phyloP scores from a whole-genome alignment of 2,113 vertebrate genomes.

The Brachyhypopomus gauderio region DNA sequence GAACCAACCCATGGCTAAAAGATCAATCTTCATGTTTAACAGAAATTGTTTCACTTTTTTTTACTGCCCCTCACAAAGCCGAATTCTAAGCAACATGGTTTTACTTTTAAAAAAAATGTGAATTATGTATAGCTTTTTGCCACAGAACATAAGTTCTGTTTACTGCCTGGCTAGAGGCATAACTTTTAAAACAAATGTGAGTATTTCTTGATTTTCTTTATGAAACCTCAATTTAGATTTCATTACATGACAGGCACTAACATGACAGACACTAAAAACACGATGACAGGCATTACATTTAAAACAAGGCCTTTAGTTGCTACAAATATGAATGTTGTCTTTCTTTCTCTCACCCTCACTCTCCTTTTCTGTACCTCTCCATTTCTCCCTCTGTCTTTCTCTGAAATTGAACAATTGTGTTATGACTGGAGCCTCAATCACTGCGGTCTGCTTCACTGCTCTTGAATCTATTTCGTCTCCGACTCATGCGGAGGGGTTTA shows the following conservation, averaged over 20 bases:
- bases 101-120: not conserved
- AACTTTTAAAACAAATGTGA: too few species aligned
- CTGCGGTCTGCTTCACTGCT: constrained; percentile 63
- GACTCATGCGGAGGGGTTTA: constrained; percentile 39
- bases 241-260: too few species aligned
- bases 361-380: constrained; percentile 1
- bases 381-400: constrained; percentile 1
- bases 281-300: too few species aligned
- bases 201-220: too few species aligned
- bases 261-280: too few species aligned
- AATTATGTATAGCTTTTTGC: not conserved
- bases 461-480: constrained; percentile 57
- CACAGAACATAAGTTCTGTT: too few species aligned
- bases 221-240: too few species aligned
- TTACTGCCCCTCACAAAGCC: not conserved
- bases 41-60: not conserved
- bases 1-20: not conserved
- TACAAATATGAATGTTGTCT: not conserved
- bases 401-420: constrained; percentile 34
- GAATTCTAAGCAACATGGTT: not conserved
- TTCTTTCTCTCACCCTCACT: too few species aligned
- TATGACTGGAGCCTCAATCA: constrained; percentile 50
- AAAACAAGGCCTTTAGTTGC: constrained; percentile 34
- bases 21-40: not conserved
- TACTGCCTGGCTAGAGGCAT: too few species aligned